Evolutionary conservation across 92 coral and sea anemone genomes (phyloP), one percentile per base, ranked within the genome.

Genomic region (Montipora capitata): DNA sequence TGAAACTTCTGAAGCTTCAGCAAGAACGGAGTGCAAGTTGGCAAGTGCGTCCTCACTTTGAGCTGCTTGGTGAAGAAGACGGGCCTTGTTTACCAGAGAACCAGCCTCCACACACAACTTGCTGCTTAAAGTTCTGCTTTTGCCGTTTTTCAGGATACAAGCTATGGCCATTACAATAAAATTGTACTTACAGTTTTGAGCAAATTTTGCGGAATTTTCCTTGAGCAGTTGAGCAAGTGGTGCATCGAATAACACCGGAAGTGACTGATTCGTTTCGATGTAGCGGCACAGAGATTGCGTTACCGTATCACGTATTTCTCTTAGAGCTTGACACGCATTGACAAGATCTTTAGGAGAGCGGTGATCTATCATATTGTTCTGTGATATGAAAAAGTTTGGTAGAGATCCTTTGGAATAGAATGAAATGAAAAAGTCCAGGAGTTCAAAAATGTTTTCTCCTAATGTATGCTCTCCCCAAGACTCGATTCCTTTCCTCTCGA

Each of bases 341-440:
- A 10, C 52, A 72, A 94, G 76, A 72, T 92, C 95, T 40, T 94
- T 80, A 3, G 83, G 38, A 6, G 91, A 85, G 17, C 77, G 94
- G 72, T 95, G 98, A 84, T 93, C 98, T 12, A 95, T 74, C 96
- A 95, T 95, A 65, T 95, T 81, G 43, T 95, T 95, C 76, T 80
- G 45, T 1, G 86, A 40, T 44, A 95, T 82, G 77, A 95, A 95
- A 57, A 87, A 95, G 77, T 87, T 95, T 64, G 98, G 96, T 4
- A 95, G 38, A 18, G 65, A 64, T 8, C 83, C 94, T 3, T 42
- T 59, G 48, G 78, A 61, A 76, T 93, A 90, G 76, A 95, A 88
- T 40, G 66, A 79, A 45, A 80, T 93, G 9, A 90, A 20, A 65
- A 87, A 87, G 52, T 84, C 91, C n/a, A 95, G 69, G 15, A 95